A percentile compares a stretch with the other conserved stretches of the same genome.
Evolutionary conservation across 2,113 vertebrate genomes (phyloP).

Genomic region (Aix galericulata): DNA sequence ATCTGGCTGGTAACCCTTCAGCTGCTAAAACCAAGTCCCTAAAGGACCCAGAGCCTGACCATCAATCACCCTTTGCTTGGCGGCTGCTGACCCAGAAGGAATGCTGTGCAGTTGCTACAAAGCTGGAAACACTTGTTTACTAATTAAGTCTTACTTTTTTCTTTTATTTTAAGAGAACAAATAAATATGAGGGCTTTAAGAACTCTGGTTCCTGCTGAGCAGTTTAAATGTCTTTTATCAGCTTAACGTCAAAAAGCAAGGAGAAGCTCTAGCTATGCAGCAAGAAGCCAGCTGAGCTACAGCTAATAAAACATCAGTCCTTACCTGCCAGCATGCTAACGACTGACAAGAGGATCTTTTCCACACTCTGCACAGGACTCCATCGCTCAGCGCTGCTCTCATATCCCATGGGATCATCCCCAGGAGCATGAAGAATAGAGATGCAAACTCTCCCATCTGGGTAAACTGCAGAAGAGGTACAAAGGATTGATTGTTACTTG

Average conservation of each 20-base stretch:
- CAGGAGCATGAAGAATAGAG: slow-evolving; percentile 95
- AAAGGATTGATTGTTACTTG: neutral
- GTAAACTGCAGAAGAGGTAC: slow-evolving; percentile 82
- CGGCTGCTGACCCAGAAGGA: neutral
- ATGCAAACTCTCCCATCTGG: slow-evolving; percentile 96
- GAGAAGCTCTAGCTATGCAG: neutral
- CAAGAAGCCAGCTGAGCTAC: neutral
- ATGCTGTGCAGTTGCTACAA: neutral
- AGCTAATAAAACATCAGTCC: neutral
- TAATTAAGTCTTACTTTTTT: neutral
- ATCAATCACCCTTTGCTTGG: accelerated
- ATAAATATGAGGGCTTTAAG: neutral
- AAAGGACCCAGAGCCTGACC: neutral
- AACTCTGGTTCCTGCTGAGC: neutral
- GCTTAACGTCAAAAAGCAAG: neutral
- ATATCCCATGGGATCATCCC: slow-evolving; percentile 97
- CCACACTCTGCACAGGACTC: slow-evolving; percentile 97
- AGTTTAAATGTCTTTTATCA: neutral
- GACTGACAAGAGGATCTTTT: slow-evolving; percentile 95
- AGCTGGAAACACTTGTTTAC: neutral
- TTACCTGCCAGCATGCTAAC: slow-evolving; percentile 98
- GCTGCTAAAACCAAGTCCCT: neutral
- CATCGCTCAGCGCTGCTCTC: slow-evolving; percentile 97
- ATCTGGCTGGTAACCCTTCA: neutral
- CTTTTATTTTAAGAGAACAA: neutral